Base-by-base conservation (phyloP, 2,797 vertebrate genomes). In the Basileuterus tristriatus region DNA sequence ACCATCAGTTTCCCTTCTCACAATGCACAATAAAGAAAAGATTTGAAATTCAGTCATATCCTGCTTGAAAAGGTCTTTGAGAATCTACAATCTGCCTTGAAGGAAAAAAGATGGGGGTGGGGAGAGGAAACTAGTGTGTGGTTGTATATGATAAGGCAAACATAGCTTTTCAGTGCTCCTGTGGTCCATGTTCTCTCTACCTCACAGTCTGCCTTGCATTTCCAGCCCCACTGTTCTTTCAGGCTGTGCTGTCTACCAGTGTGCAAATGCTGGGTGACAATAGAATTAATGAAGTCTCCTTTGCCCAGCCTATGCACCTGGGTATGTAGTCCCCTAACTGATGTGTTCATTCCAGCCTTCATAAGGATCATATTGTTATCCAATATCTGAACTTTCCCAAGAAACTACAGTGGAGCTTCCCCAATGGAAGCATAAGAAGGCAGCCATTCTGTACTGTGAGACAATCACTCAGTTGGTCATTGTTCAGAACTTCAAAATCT, bases 391-490 rank as follows among this genome's bases (percentile, higher is more conserved):
- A 84, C 9, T 62, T 84, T 52, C 20, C 34, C n/a, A 44, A n/a
- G 17, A 62, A 84, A 44, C 26, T 59, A 29, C 86, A 76, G 63
- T 10, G 16, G 32, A 84, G 23, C 11, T 72, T 65, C 12, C 47
- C 9, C 60, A 63, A 2, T 3, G 10, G n/a, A 44, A n/a, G 23
- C 56, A 49, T 12, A 11, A 87, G 49, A 36, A 64, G 34, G 41
- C 3, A 0, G 23, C 12, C 29, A 19, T 34, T 70, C 43, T 34
- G 3, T 29, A 44, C 43, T 3, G 3, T 0, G 0, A 62, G 23
- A 47, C 49, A 53, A 23, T 29, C 37, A 24, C 11, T 74, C 13
- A 0, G 16, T 4, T 43, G 20, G 15, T 34, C 22, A 15, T 43
- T 8, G 11, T 55, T 62, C 67, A 76, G 67, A 76, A 84, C 36